Percentiles rank a stretch among this genome's conserved stretches.
phyloP scores from a whole-genome alignment of 2,888 invertebrate genomes.

The Rotaria magnacalcarata region DNA sequence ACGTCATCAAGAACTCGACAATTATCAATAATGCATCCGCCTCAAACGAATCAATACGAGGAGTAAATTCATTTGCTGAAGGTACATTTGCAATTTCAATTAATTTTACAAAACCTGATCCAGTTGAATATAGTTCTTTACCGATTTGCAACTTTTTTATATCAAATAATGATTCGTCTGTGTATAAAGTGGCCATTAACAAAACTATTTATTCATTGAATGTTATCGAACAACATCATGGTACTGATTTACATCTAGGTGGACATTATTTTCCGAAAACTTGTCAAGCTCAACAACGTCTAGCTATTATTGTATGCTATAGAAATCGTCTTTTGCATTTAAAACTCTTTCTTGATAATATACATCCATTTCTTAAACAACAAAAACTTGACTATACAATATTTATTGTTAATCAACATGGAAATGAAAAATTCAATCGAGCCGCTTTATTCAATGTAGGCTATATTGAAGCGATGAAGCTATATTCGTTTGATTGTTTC shows the following conservation, averaged over 20 bases:
- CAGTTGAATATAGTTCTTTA: neutral
- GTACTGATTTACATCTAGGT: neutral
- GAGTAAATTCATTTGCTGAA: neutral
- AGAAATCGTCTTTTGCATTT: conserved; percentile 19
- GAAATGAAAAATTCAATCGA: conserved; percentile 73
- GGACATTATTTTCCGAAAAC: neutral
- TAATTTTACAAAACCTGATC: neutral
- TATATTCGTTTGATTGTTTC: conserved; percentile 73
- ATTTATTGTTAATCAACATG: conserved; percentile 34
- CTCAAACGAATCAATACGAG: neutral
- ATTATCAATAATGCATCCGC: no score
- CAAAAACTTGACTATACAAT: conserved; percentile 35
- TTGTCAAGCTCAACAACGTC: neutral
- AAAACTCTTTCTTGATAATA: conserved; percentile 31
- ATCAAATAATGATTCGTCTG: neutral
- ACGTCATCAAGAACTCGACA: no score
- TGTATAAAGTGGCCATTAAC: neutral
- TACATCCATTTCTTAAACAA: conserved; percentile 24
- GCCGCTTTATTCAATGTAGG: conserved; percentile 96
- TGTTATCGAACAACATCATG: neutral
- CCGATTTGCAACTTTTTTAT: neutral
- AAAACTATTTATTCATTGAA: neutral
- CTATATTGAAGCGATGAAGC: conserved; percentile 78
- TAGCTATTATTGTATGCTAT: conserved; percentile 25
- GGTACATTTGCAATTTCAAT: neutral